Evolutionary conservation across 1,140 invertebrate genomes (phyloP).

Genomic region (Aphaenogaster rudis): DNA sequence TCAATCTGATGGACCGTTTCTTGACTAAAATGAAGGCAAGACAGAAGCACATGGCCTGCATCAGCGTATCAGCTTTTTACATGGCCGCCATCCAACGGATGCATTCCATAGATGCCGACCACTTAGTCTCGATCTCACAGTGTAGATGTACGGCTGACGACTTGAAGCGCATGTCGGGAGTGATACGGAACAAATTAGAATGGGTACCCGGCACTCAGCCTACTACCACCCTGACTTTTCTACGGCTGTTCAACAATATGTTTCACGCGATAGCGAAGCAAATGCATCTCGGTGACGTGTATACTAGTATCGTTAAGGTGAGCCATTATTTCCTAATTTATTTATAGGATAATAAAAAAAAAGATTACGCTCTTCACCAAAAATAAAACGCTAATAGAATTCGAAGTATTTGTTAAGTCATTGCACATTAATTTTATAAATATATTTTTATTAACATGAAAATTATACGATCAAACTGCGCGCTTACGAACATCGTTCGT

Average conservation of each 20-base stretch:
- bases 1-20: conserved; percentile 93
- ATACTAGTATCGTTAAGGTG: conserved; percentile 83
- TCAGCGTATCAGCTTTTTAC: conserved; percentile 91
- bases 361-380: background rate
- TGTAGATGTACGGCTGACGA: conserved; percentile 92
- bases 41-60: conserved; percentile 91
- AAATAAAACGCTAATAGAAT: background rate
- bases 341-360: background rate
- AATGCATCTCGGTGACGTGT: conserved; percentile 85
- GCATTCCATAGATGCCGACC: conserved; percentile 81
- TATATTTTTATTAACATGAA: background rate
- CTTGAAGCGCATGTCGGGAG: conserved; percentile 91
- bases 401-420: background rate
- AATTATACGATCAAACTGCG: background rate
- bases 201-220: conserved; percentile 88
- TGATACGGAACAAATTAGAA: conserved; percentile 91
- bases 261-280: conserved; percentile 87
- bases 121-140: conserved; percentile 89
- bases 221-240: conserved; percentile 90
- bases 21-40: conserved; percentile 91
- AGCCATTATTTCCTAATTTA: conserved; percentile 27
- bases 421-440: background rate
- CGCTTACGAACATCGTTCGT: conserved; percentile 25
- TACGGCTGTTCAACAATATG: conserved; percentile 89
- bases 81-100: conserved; percentile 88